Conservation (phyloP, 2,113 vertebrate species). For the Corydoras maculifer region DNA sequence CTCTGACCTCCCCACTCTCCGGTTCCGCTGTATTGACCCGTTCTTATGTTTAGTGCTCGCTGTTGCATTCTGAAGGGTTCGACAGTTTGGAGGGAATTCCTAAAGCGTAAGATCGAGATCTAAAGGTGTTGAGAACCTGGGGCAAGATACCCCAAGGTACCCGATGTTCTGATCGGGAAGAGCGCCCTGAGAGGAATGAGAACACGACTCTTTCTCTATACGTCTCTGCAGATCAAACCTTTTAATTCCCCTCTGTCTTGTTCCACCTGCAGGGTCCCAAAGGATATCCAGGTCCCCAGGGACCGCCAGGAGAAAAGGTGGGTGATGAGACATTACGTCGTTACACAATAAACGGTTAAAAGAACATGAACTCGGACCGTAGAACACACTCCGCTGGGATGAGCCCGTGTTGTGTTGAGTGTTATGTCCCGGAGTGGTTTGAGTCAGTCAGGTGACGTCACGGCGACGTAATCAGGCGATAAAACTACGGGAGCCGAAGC, state of each 20-base stretch:
- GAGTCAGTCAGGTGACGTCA: too few species aligned
- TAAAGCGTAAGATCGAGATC: slow-evolving; percentile 25
- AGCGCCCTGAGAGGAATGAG: neutral
- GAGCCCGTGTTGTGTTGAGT: too few species aligned
- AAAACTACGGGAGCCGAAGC: too few species aligned
- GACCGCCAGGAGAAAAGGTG: slow-evolving; percentile 80
- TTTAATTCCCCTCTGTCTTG: slow-evolving; percentile 2
- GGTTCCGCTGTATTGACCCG: slow-evolving; percentile 25
- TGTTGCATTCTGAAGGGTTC: slow-evolving; percentile 24
- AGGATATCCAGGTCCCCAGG: slow-evolving; percentile 75
- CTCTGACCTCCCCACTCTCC: slow-evolving; percentile 3
- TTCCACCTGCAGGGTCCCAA: slow-evolving; percentile 74
- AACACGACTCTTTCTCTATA: slow-evolving; percentile 4
- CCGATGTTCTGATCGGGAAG: slow-evolving; percentile 1
- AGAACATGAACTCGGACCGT: too few species aligned
- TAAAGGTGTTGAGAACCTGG: slow-evolving; percentile 10
- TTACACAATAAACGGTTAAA: neutral
- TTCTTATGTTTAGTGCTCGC: neutral
- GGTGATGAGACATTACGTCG: neutral
- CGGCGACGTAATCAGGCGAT: too few species aligned
- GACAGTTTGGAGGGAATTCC: slow-evolving; percentile 32
- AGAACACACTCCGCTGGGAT: too few species aligned
- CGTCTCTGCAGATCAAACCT: neutral
- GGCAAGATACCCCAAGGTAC: slow-evolving; percentile 28
- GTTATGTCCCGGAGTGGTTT: too few species aligned